Conservation (phyloP, 2,888 invertebrate genomes). For the Rapana venosa region DNA sequence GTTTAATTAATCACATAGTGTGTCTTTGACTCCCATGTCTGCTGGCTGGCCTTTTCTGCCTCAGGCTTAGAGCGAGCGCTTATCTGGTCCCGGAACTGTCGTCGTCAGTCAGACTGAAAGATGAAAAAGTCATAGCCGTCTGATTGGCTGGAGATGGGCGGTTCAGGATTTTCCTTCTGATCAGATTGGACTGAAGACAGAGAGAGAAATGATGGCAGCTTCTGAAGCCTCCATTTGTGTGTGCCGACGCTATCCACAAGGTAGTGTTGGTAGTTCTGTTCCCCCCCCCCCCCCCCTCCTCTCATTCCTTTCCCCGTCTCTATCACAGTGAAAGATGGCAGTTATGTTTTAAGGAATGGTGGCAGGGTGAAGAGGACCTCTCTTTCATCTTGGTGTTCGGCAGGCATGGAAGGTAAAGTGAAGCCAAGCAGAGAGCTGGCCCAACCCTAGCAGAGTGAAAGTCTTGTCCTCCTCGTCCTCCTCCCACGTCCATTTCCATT, state of each 20-base stretch:
- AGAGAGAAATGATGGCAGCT: neutral
- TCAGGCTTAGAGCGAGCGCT: too few relatives aligned
- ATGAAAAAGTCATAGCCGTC: neutral
- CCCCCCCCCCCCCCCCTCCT: neutral
- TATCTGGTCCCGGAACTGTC: neutral
- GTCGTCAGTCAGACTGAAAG: neutral
- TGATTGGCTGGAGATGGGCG: neutral
- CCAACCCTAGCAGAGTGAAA: neutral
- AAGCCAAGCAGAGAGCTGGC: neutral
- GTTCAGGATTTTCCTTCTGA: neutral
- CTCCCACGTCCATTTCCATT: conserved; percentile 28
- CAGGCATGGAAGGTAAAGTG: neutral
- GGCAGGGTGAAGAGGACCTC: neutral
- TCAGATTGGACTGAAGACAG: neutral
- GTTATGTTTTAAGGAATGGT: neutral
- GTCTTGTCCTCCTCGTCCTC: neutral
- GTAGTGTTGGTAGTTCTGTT: neutral
- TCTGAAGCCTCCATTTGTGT: neutral
- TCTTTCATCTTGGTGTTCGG: neutral
- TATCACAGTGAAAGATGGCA: neutral
- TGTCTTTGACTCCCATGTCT: neutral
- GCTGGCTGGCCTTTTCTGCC: neutral
- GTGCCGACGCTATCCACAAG: neutral
- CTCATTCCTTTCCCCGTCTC: neutral
- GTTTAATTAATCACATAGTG: neutral